Base-by-base conservation (phyloP, 1,140 invertebrate genomes). In the Nylanderia fulva region DNA sequence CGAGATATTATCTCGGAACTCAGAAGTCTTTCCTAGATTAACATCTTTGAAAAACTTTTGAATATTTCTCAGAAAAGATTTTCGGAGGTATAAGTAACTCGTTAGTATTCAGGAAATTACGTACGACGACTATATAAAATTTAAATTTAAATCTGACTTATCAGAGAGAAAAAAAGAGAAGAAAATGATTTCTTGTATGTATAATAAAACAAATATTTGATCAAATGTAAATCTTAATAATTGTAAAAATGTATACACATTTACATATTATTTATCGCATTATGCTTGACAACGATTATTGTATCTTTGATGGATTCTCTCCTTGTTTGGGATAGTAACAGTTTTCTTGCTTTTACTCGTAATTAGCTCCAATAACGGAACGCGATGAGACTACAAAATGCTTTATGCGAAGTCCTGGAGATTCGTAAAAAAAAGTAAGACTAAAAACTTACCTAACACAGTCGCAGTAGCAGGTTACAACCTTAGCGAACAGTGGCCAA, bases 41-140 rank as follows among this genome's bases (percentile, higher is more conserved):
- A 9, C 45, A 84, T 88, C 86, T 88, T 71, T 15, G 45, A 82
- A 61, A 21, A n/a, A 72, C 24, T 18, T 9, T 13, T 11, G 9
- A 74, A 8, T 45, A 58, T 58, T 42, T 85, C 74, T 33, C 5
- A 5, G 74, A 74, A 60, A 39, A 33, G 39, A n/a, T 54, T 71
- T 45, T 27, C 21, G n/a, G 15, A 56, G 58, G 15, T 42, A 18
- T 21, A 24, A 15, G 18, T 29, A 21, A 33, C 36, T 61, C 24
- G 27, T 86, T 79, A 29, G 64, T 85, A 85, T 86, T 85, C 85
- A 1, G 42, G 29, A 42, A 71, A 86, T 85, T 69, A 71, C 24
- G 9, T 18, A 18, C 8, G 13, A 4, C n/a, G 33, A 24, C 5
- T 54, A 45, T 1, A 15, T 0, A 58, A n/a, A 45, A 82, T 82